Evolutionary conservation across 2,888 invertebrate species (phyloP).

Genomic region (Drosophila hamatofila): DNA sequence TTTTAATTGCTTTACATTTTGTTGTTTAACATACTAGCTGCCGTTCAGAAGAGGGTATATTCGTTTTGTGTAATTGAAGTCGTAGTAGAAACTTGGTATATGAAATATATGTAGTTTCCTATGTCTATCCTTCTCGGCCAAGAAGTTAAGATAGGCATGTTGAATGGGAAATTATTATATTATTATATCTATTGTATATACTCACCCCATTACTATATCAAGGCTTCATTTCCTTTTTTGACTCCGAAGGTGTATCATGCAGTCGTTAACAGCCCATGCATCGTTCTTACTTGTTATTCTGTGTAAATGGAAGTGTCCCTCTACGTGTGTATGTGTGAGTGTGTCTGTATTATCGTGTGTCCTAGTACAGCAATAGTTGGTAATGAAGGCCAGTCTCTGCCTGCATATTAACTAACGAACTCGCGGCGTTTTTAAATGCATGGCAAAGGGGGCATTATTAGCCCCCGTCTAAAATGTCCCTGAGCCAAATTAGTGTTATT

Average conservation of each 20-base stretch:
- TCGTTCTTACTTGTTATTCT: neutral
- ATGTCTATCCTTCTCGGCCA: neutral
- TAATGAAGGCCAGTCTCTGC: slow-evolving; percentile 74
- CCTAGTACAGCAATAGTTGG: slow-evolving; percentile 30
- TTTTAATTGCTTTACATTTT: slow-evolving; percentile 82
- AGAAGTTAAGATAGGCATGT: neutral
- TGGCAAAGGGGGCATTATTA: slow-evolving; percentile 34
- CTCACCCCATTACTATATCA: neutral
- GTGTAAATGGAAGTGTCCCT: neutral
- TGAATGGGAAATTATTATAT: neutral
- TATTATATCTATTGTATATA: neutral
- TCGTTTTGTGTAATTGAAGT: neutral
- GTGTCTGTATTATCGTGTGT: neutral
- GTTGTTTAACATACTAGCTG: slow-evolving; percentile 69
- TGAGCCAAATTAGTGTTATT: slow-evolving; percentile 74
- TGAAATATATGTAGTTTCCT: neutral
- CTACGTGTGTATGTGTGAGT: neutral
- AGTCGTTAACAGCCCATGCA: neutral
- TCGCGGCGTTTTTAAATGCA: slow-evolving; percentile 74
- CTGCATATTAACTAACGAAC: slow-evolving; percentile 79
- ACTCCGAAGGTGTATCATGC: neutral
- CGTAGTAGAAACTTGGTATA: neutral
- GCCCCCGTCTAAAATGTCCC: slow-evolving; percentile 30
- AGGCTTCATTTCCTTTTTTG: neutral
- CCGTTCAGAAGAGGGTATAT: neutral